Conservation (phyloP, 2,113 vertebrate genomes). For the Neoarius graeffei region DNA sequence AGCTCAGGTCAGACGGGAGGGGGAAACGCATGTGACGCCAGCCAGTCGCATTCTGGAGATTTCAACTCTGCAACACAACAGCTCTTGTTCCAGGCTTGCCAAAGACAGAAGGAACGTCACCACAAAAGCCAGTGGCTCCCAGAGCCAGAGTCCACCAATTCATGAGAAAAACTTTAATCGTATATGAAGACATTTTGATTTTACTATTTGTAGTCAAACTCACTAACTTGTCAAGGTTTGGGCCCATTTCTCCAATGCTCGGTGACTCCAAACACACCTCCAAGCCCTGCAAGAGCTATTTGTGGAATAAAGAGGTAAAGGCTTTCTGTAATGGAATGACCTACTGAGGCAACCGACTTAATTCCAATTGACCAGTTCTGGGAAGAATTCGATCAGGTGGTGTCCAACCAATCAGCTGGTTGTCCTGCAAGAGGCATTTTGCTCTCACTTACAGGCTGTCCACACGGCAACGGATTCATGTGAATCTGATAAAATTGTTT, state of each 20-base stretch:
- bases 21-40: slow-evolving; percentile 73
- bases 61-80: slow-evolving; percentile 64
- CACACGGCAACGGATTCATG: too few species aligned
- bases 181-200: neutral
- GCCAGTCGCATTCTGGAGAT: slow-evolving; percentile 80
- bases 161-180: neutral
- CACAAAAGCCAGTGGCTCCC: neutral
- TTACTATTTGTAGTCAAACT: neutral
- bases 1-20: slow-evolving; percentile 67
- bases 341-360: neutral
- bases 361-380: neutral
- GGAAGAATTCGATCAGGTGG: slow-evolving; percentile 4
- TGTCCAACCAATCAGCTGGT: neutral
- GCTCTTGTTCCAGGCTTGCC: slow-evolving; percentile 71
- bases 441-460: too few species aligned
- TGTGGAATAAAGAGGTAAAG: slow-evolving; percentile 5
- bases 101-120: slow-evolving; percentile 53
- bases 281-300: neutral
- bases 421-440: neutral
- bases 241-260: neutral
- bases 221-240: neutral
- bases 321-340: neutral
- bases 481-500: too few species aligned
- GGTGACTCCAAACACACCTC: neutral
- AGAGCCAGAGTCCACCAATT: neutral